These are phyloP conservation scores for Emydura subglobosa DNA, from an alignment of 2,113 vertebrate species.

Conservation along the genomic window DNA sequence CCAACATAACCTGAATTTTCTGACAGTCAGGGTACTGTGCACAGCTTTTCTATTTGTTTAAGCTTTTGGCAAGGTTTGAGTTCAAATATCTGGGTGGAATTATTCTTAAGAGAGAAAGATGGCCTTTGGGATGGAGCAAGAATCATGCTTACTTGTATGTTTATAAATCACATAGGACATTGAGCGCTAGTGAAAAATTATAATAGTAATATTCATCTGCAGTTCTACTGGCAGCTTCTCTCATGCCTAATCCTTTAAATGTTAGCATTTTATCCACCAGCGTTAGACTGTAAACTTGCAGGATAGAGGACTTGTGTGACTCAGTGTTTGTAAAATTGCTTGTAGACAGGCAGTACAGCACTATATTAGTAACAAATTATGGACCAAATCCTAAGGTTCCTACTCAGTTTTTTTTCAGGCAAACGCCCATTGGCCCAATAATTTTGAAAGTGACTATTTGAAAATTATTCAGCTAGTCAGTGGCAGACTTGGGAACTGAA, in stretches of 20 bases:
- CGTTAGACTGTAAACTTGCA: not conserved
- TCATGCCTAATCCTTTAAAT: not conserved
- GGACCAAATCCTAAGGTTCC: not conserved
- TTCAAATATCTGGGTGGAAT: not conserved
- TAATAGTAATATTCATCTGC: not conserved
- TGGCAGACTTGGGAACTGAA: not conserved
- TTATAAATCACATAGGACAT: not conserved
- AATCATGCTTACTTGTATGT: not conserved
- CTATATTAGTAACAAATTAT: not conserved
- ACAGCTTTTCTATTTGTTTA: not conserved
- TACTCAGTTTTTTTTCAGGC: not conserved
- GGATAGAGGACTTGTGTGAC: not conserved
- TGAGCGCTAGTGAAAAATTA: not conserved
- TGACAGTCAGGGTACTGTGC: no score
- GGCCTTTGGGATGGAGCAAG: not conserved
- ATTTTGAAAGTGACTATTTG: not conserved
- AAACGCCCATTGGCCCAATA: not conserved
- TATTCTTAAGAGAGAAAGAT: not conserved
- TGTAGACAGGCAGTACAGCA: not conserved
- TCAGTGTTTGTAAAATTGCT: not conserved
- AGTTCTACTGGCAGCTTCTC: not conserved
- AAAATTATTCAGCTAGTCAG: not conserved
- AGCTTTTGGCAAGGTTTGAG: not conserved
- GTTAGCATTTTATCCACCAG: not conserved
- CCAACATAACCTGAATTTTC: no score